Base-by-base conservation (phyloP, 1,140 invertebrate genomes). In the Schlechtendalia chinensis region DNA sequence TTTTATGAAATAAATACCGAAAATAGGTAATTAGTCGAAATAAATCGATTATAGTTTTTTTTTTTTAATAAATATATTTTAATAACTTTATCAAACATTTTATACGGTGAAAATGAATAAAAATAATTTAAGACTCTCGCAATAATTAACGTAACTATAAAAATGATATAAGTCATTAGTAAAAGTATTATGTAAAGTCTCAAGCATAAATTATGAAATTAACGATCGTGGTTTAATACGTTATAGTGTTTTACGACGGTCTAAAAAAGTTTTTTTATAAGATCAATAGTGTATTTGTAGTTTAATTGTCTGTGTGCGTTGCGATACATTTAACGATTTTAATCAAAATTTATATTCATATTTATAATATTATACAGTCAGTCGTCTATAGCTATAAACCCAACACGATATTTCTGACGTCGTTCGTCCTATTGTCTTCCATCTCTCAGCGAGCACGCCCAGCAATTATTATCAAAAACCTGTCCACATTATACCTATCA, bases 401-500 rank as follows among this genome's bases (percentile, higher is more conserved):
- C 50, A 29, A n/a, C 24, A 72, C 24, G 6, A 22, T 72, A 29
- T 19, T 72, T 32, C 47, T 54, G 47, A 54, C 69, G n/a, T 72
- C 17, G 29, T 72, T 54, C 50, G 5, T 53, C 27, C 69, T 32
- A 72, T 72, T 72, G 69, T 72, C 8, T 39, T 8, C 53, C 19
- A n/a, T 14, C 24, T 53, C 19, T 54, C 47, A 2, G 24, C 19
- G 47, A 1, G 47, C n/a, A 72, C 69, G 27, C 69, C 69, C 69
- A 54, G 27, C 50, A 54, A 72, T 72, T 54, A 72, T 72, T 39
- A 39, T 39, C 32, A 5, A 29, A 53, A 53, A 72, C 69, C 27
- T 22, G 24, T 54, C n/a, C 17, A 5, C 12, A 29, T 19, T 39
- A 39, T 39, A 39, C 32, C 32, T 39, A 16, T 29, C 5, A 12